Evolutionary conservation across 1,140 invertebrate species (phyloP), one percentile per base, ranked within the genome.

Genomic region (Polyergus mexicanus): DNA sequence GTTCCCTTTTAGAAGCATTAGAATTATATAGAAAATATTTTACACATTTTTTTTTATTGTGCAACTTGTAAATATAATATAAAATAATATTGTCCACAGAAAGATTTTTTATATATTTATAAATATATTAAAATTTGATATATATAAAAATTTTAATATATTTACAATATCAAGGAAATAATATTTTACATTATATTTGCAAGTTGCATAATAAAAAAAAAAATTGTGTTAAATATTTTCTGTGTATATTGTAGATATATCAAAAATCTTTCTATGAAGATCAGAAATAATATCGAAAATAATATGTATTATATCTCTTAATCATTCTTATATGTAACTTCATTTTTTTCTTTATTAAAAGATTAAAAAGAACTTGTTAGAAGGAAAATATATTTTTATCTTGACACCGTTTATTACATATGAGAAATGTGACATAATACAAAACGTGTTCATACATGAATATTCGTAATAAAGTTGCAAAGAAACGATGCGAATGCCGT

Each of bases 381-480:
- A 4, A 54, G 13, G 8, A 56, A 19, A 22, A 0, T 16, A 68
- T 7, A 11, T 56, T 68, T 25, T n/a, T 68, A 66, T 41, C 13
- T 25, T 22, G 6, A 80, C 32, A 80, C 35, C 38, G 19, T 71
- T 81, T 81, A 71, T 41, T 81, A 41, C 13, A 81, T n/a, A 32
- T 58, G 28, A 72, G 38, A 71, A 71, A 56, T 44, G 13, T 58
- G 5, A 58, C 35, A 16, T 4, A 51, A 22, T 7, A 41, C 58
- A 32, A 71, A 81, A 81, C 56, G 19, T 11, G 65, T 77, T 32
- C 32, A 28, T 25, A 38, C 7, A 47, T 25, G 44, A 62, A 5
- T 71, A 41, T 72, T 81, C 25, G 66, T 54, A 71, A 71, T 58
- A 68, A 68, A 68, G 32, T 11, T 78, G n/a, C 44, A 58, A 81